Conservation (phyloP, 2,797 vertebrate genomes). For the Orientallactaga sibirica region DNA sequence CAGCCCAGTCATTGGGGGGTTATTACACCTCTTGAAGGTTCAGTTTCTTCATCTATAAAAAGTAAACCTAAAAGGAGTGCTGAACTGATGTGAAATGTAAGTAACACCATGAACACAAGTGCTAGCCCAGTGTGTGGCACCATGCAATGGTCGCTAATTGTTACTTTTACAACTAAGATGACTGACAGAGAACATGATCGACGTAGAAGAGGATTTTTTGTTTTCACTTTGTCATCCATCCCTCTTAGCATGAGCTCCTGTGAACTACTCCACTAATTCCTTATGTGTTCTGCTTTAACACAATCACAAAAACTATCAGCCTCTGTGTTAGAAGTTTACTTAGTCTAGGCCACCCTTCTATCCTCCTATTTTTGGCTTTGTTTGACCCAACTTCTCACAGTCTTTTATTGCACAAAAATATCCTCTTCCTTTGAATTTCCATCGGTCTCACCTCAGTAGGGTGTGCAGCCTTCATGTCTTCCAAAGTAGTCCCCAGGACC, state of each 20-base stretch:
- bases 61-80: background rate
- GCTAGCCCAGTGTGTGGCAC: background rate
- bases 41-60: background rate
- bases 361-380: background rate
- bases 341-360: background rate
- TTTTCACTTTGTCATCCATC: background rate
- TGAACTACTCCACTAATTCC: background rate
- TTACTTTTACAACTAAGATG: background rate
- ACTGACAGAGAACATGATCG: background rate
- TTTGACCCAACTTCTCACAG: background rate
- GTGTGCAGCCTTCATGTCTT: constrained; percentile 81
- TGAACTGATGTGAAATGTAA: constrained; percentile 14
- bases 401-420: background rate
- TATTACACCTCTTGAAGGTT: background rate
- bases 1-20: background rate
- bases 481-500: constrained; percentile 82
- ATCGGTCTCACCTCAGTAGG: constrained; percentile 84
- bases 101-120: background rate
- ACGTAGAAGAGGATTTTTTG: background rate
- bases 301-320: background rate
- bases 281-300: background rate
- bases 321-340: background rate
- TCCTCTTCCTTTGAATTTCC: background rate
- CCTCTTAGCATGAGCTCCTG: background rate
- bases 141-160: background rate